phyloP scores from a whole-genome alignment of 23 tunicate species.

The Ascidia mentula region DNA sequence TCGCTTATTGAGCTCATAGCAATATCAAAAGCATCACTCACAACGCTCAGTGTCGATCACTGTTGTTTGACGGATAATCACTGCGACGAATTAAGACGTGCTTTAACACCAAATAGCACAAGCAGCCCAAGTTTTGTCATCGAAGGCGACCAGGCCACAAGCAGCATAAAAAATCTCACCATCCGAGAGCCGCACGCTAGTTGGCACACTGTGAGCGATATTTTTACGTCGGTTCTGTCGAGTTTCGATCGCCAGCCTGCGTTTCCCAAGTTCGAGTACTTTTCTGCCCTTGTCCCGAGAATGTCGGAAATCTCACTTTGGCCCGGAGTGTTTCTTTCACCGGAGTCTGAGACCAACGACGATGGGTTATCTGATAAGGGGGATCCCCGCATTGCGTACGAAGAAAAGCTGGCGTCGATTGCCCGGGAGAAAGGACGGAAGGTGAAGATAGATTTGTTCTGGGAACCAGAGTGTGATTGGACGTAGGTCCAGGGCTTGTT shows the following conservation, averaged over 20 bases:
- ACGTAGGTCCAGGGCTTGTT: not conserved
- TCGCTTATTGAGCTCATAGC: conserved; percentile 1
- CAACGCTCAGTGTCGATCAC: conserved; percentile 26
- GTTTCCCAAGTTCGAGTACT: conserved; percentile 11
- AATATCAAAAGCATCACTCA: not conserved
- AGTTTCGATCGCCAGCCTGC: not conserved
- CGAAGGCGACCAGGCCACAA: too few relatives aligned
- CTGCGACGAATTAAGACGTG: not conserved
- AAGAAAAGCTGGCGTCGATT: not conserved
- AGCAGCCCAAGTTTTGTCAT: not conserved
- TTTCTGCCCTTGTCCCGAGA: conserved; percentile 27
- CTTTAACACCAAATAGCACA: not conserved
- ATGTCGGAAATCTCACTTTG: not conserved
- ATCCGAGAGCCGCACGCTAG: conserved; percentile 17
- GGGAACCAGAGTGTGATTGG: conserved; percentile 47
- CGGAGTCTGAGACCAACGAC: not conserved
- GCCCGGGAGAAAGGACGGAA: not conserved
- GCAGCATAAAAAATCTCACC: conserved; percentile 1
- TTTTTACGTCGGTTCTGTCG: not conserved
- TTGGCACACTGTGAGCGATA: conserved; percentile 15
- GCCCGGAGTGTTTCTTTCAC: not conserved
- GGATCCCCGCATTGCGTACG: conserved; percentile 5
- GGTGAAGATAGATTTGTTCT: conserved; percentile 5
- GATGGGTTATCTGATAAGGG: not conserved
- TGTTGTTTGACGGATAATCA: conserved; percentile 26